Percentiles rank a stretch among this genome's conserved stretches.
phyloP scores from a whole-genome alignment of 2,888 invertebrate genomes.

The Siphonodentalium dalli region DNA sequence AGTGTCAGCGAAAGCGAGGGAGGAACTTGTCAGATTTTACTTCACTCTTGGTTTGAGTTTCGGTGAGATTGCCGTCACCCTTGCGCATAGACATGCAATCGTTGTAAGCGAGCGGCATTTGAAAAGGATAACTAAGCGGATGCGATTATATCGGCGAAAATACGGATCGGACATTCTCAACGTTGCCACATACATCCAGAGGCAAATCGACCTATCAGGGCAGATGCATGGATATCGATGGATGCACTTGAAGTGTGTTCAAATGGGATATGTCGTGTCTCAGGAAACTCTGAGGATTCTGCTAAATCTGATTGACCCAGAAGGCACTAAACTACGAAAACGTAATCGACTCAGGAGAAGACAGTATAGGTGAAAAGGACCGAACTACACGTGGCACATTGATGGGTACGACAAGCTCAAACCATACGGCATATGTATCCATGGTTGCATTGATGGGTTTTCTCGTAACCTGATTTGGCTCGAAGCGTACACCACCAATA shows the following conservation, averaged over 20 bases:
- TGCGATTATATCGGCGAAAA: background rate
- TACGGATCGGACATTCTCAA: background rate
- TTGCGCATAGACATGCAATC: too few relatives aligned
- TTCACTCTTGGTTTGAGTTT: too few relatives aligned
- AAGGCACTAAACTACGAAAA: background rate
- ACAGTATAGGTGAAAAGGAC: slow-evolving; percentile 13
- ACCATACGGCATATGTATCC: slow-evolving; percentile 30
- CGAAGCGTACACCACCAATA: slow-evolving; percentile 23
- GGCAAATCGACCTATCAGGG: background rate
- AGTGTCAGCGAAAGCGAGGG: too few relatives aligned
- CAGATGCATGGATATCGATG: slow-evolving; percentile 8
- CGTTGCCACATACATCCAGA: background rate
- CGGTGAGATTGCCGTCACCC: too few relatives aligned
- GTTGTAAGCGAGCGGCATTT: too few relatives aligned
- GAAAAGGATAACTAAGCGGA: too few relatives aligned
- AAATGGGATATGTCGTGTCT: background rate
- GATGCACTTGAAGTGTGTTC: slow-evolving; percentile 1
- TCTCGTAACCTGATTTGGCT: slow-evolving; percentile 25
- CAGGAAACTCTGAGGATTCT: background rate
- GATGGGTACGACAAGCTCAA: slow-evolving; percentile 31
- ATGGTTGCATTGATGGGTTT: slow-evolving; percentile 31
- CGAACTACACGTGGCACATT: slow-evolving; percentile 29
- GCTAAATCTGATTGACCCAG: background rate
- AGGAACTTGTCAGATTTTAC: too few relatives aligned
- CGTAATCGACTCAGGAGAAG: slow-evolving; percentile 8